phyloP scores from a whole-genome alignment of 2,888 invertebrate genomes.

The Labia minor region DNA sequence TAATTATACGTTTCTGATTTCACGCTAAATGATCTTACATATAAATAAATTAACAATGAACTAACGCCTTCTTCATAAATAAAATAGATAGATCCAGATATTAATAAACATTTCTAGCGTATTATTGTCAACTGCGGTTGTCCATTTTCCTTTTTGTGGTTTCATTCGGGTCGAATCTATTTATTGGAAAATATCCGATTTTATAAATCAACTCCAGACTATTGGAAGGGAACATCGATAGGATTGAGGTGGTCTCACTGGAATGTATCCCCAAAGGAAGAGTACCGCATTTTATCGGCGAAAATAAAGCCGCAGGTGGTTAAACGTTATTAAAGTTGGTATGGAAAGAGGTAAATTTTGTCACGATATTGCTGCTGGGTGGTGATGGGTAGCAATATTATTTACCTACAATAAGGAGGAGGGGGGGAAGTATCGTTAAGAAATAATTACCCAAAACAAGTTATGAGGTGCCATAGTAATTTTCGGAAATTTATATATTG shows the following conservation, averaged over 20 bases:
- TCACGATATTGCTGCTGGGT: neutral
- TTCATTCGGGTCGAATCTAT: neutral
- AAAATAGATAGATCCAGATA: too few relatives aligned
- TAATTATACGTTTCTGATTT: too few relatives aligned
- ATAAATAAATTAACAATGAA: too few relatives aligned
- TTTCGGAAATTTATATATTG: too few relatives aligned
- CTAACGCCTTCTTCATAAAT: too few relatives aligned
- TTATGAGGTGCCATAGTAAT: too few relatives aligned
- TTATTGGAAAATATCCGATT: neutral
- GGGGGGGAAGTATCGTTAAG: too few relatives aligned
- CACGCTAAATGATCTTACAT: too few relatives aligned
- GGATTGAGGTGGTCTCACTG: neutral
- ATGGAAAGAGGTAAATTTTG: neutral
- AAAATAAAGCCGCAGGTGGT: neutral
- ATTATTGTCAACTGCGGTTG: neutral
- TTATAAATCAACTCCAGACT: neutral
- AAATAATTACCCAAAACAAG: neutral
- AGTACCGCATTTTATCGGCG: neutral
- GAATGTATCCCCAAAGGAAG: neutral
- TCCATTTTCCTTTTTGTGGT: neutral
- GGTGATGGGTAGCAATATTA: neutral
- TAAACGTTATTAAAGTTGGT: neutral
- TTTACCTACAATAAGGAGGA: too few relatives aligned
- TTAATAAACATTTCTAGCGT: neutral
- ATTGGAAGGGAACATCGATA: neutral